A percentile compares a stretch with the other conserved stretches of the same genome.
phyloP scores from a whole-genome alignment of 2,888 invertebrate species.

The Eudemis profundana region DNA sequence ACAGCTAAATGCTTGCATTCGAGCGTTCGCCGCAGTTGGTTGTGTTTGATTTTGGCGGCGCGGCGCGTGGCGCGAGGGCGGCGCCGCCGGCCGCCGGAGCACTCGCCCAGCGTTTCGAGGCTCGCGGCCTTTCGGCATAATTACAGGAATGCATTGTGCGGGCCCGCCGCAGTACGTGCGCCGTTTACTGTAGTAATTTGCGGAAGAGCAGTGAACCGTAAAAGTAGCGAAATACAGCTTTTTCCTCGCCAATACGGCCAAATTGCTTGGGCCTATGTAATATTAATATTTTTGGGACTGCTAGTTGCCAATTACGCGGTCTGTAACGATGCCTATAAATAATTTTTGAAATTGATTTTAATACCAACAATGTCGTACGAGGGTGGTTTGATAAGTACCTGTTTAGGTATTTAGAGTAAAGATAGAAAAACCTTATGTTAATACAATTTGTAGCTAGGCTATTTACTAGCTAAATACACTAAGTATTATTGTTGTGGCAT shows the following conservation, averaged over 20 bases:
- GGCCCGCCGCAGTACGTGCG: slow-evolving; percentile 64
- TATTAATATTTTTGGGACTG: neutral
- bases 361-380: too few relatives aligned
- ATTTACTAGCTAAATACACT: too few relatives aligned
- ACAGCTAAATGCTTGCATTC: slow-evolving; percentile 66
- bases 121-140: slow-evolving; percentile 72
- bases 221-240: slow-evolving; percentile 62
- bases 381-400: too few relatives aligned
- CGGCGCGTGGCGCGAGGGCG: slow-evolving; percentile 22
- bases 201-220: slow-evolving; percentile 64
- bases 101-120: slow-evolving; percentile 56
- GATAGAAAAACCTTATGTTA: too few relatives aligned
- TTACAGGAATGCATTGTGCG: slow-evolving; percentile 79
- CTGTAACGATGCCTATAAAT: neutral
- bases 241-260: slow-evolving; percentile 53
- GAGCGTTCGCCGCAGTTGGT: slow-evolving; percentile 59
- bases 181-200: slow-evolving; percentile 70
- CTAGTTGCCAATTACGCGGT: neutral
- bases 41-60: slow-evolving; percentile 56
- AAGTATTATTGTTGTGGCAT: too few relatives aligned
- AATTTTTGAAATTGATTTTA: neutral
- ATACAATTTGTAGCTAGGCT: too few relatives aligned
- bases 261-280: slow-evolving; percentile 42
- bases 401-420: too few relatives aligned
- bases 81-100: slow-evolving; percentile 21